phyloP scores from a whole-genome alignment of 2,888 invertebrate species.

The Glyphotaelius pellucidus region DNA sequence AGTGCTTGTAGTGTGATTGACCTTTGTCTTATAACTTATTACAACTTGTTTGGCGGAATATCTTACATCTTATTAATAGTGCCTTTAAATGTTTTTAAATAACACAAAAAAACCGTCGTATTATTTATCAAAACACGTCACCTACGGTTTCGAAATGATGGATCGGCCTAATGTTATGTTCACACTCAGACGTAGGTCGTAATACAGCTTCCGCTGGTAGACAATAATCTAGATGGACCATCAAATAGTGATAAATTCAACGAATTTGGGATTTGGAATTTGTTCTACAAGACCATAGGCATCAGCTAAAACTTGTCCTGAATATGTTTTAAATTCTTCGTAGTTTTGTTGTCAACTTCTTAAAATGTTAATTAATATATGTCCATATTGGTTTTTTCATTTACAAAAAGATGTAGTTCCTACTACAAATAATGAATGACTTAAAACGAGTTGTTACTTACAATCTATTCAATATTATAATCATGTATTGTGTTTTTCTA shows the following conservation, averaged over 20 bases:
- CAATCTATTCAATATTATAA: too few species aligned
- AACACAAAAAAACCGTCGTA: background rate
- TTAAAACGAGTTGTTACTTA: too few species aligned
- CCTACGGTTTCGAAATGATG: conserved; percentile 2
- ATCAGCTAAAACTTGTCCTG: too few species aligned
- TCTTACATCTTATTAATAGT: background rate
- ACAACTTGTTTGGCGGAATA: background rate
- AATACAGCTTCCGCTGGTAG: background rate
- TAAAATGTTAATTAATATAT: too few species aligned
- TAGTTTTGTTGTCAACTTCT: too few species aligned
- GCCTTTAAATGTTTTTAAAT: background rate
- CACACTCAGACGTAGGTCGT: background rate
- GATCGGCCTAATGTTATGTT: background rate
- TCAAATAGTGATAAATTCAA: background rate
- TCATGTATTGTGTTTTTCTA: too few species aligned
- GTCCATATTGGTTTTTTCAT: too few species aligned
- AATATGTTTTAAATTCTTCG: too few species aligned
- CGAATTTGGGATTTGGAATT: background rate
- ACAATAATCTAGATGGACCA: background rate
- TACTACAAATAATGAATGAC: too few species aligned
- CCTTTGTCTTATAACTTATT: background rate
- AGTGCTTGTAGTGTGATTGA: conserved; percentile 2
- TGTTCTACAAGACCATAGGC: too few species aligned
- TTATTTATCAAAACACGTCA: background rate
- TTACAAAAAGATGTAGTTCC: too few species aligned